Percentiles rank a stretch among this genome's conserved stretches.
These are phyloP conservation scores for Axea sp. DNA, from an alignment of 2,888 invertebrate genomes.

Conservation along the genomic window DNA sequence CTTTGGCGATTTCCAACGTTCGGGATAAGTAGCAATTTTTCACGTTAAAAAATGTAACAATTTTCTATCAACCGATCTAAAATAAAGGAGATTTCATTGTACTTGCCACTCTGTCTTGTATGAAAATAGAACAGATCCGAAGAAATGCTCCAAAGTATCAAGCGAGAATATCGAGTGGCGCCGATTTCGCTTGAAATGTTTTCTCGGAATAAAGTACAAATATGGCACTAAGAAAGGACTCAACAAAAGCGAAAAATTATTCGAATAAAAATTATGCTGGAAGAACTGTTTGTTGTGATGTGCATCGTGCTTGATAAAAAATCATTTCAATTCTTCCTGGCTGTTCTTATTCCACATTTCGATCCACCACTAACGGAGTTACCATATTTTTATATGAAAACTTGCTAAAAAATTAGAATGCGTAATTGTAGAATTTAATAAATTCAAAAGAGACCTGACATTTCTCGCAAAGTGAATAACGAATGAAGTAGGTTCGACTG, in stretches of 20 bases:
- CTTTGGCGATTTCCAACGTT: slow-evolving; percentile 27
- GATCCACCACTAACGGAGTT: too few relatives aligned
- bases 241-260: neutral
- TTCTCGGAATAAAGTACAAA: slow-evolving; percentile 46
- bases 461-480: slow-evolving; percentile 14
- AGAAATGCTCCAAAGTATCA: slow-evolving; percentile 44
- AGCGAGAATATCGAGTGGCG: slow-evolving; percentile 48
- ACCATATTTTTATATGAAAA: too few relatives aligned
- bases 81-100: slow-evolving; percentile 54
- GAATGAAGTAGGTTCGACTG: neutral
- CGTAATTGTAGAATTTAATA: too few relatives aligned
- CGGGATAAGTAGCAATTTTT: slow-evolving; percentile 40
- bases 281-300: too few relatives aligned
- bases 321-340: too few relatives aligned
- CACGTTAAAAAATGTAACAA: slow-evolving; percentile 45
- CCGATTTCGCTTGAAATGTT: slow-evolving; percentile 49
- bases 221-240: slow-evolving; percentile 28
- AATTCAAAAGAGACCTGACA: neutral
- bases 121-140: slow-evolving; percentile 43
- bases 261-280: slow-evolving; percentile 27
- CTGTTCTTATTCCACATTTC: too few relatives aligned
- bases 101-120: slow-evolving; percentile 50
- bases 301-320: too few relatives aligned
- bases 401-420: too few relatives aligned
- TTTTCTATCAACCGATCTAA: slow-evolving; percentile 40